Evolutionary conservation across 2,888 invertebrate species (phyloP), one percentile per base, ranked within the genome.

Genomic region (Leptinotarsa juncta): DNA sequence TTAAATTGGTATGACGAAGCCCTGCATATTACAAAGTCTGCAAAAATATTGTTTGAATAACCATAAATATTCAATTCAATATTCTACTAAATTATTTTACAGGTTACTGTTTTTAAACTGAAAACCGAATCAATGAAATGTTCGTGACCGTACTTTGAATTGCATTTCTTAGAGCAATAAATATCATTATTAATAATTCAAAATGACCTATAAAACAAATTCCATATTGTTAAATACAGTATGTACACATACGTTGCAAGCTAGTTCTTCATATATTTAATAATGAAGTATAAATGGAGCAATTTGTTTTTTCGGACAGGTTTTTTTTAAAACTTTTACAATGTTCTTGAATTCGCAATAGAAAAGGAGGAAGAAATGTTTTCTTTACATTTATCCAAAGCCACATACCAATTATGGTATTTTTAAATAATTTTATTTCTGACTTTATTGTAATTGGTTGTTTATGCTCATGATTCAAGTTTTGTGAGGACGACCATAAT

Each of bases 261-360:
- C 62, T 62, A 62, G 62, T 62, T 62, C 62, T 62, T 62, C 32
- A 57, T 23, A 57, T 57, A n/a, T 12, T 20, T 14, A 57, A 57
- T 20, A 23, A 57, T 18, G 20, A 14, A 20, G 12, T 20, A 57
- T 20, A 57, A 53, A 53, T 10, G 42, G 10, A 42, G 10, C 42
- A 42, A 3, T 42, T 42, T 42, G 42, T 42, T 42, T 42, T 12
- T 42, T 42, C 42, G 4, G 42, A 5, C 10, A 42, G 53, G 12
- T 18, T 53, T n/a, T 53, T 53, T 53, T 12, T 3, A 18, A 18
- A 51, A 15, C 51, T 51, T 51, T 32, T 32, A 32, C 32, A 32
- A 32, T 32, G 32, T 32, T 51, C 51, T 16, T n/a, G 4, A 51
- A 51, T 3, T 51, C 51, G n/a, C n/a, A n/a, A 15, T n/a, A 51